These are phyloP conservation scores for Agonopterix alstromeriana DNA, from an alignment of 2,888 invertebrate species.

Conservation along the genomic window DNA sequence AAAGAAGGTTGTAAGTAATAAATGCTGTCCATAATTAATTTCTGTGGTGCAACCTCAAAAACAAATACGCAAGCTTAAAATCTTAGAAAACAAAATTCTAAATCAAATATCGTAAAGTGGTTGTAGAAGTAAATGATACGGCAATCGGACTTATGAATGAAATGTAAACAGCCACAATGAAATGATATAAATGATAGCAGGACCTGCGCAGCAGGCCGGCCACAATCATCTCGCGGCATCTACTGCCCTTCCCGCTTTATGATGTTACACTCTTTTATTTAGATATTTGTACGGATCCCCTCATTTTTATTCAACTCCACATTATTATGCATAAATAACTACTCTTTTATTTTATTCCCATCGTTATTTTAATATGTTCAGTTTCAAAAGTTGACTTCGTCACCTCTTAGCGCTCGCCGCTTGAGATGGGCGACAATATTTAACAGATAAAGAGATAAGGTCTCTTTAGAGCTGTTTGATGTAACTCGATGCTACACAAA, in stretches of 20 bases:
- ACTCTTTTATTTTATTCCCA: constrained; percentile 66
- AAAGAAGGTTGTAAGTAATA: too few relatives aligned
- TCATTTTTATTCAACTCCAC: constrained; percentile 68
- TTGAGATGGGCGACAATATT: constrained; percentile 64
- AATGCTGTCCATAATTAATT: too few relatives aligned
- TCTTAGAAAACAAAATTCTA: too few relatives aligned
- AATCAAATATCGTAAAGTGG: too few relatives aligned
- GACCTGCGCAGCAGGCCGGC: constrained; percentile 30
- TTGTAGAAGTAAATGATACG: too few relatives aligned
- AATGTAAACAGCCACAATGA: constrained; percentile 72
- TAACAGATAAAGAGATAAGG: constrained; percentile 65
- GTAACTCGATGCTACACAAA: constrained; percentile 54
- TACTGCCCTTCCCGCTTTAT: constrained; percentile 43
- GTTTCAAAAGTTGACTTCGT: constrained; percentile 52
- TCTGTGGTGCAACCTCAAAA: too few relatives aligned
- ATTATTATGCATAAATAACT: constrained; percentile 71
- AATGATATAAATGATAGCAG: constrained; percentile 67
- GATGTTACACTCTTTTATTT: constrained; percentile 66
- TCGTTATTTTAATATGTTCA: constrained; percentile 65
- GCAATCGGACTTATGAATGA: constrained; percentile 53
- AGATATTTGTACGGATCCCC: constrained; percentile 65
- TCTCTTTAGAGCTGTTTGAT: constrained; percentile 58
- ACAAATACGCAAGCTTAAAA: too few relatives aligned
- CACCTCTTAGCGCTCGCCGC: constrained; percentile 54
- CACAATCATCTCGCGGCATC: constrained; percentile 45